These are phyloP conservation scores for Ditula angustiorana DNA, from an alignment of 2,888 invertebrate species.

Conservation along the genomic window DNA sequence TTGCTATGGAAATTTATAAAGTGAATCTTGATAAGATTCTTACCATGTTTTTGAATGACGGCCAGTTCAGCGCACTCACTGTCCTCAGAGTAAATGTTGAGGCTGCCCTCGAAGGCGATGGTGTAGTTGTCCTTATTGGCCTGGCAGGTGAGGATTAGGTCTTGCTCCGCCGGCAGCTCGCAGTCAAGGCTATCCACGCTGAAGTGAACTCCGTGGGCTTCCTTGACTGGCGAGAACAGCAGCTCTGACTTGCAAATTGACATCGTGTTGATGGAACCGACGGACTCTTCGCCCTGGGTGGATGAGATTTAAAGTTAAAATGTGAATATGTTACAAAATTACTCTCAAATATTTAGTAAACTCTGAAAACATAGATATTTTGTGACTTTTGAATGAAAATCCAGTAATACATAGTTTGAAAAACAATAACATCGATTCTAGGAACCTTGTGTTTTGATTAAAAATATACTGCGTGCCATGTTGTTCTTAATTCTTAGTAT, in stretches of 20 bases:
- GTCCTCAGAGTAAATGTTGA: conserved; percentile 93
- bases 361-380: neutral
- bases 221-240: conserved; percentile 95
- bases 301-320: conserved; percentile 4
- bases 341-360: too few species aligned
- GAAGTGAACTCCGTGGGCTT: conserved; percentile 91
- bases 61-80: conserved; percentile 88
- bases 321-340: too few species aligned
- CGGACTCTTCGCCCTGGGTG: conserved; percentile 89
- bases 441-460: conserved; percentile 4
- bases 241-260: conserved; percentile 96
- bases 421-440: neutral
- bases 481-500: conserved; percentile 11
- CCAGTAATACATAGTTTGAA: neutral
- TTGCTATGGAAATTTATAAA: too few species aligned
- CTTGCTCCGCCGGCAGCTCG: conserved; percentile 92
- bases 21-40: neutral
- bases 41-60: conserved; percentile 84
- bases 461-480: neutral
- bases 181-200: conserved; percentile 97
- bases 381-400: neutral
- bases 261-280: conserved; percentile 91
- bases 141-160: conserved; percentile 95
- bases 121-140: conserved; percentile 98
- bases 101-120: conserved; percentile 96